Evolutionary conservation across 2,113 vertebrate species (phyloP).

Genomic region (Chascanopsetta lugubris): DNA sequence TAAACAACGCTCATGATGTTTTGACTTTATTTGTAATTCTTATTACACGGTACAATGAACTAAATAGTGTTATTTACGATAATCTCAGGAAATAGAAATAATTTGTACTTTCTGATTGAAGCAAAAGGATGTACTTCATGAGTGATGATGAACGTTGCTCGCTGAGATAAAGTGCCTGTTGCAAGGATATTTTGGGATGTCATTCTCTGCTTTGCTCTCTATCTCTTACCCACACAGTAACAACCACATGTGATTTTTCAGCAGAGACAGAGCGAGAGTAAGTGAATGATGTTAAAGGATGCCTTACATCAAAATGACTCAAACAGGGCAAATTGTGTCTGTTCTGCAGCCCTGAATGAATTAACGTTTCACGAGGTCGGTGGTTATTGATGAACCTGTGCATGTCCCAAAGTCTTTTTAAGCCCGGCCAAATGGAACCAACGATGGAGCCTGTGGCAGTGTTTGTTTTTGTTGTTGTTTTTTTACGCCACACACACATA

Average conservation of each 20-base stretch:
- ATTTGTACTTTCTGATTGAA: too few relatives aligned
- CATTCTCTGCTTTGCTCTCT: too few relatives aligned
- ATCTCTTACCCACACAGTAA: conserved; percentile 1
- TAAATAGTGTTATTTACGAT: too few relatives aligned
- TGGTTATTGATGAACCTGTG: conserved; percentile 54
- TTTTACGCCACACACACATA: conserved; percentile 24
- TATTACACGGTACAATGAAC: too few relatives aligned
- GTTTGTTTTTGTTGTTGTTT: too few relatives aligned
- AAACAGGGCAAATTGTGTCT: conserved; percentile 34
- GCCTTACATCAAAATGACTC: conserved; percentile 42
- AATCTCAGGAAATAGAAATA: too few relatives aligned
- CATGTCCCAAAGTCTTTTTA: conserved; percentile 40
- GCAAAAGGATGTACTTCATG: too few relatives aligned
- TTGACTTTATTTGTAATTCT: too few relatives aligned
- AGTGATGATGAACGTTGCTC: background rate
- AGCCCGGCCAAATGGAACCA: conserved; percentile 45
- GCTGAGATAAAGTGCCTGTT: background rate
- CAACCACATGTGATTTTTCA: conserved; percentile 17
- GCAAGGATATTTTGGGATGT: background rate
- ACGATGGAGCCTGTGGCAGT: conserved; percentile 14
- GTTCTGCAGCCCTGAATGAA: conserved; percentile 47
- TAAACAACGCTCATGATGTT: too few relatives aligned
- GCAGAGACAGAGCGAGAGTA: background rate
- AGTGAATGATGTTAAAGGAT: conserved; percentile 40
- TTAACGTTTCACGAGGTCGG: conserved; percentile 56